phyloP scores from a whole-genome alignment of 2,888 invertebrate genomes.

The Amphiduros pacificus region DNA sequence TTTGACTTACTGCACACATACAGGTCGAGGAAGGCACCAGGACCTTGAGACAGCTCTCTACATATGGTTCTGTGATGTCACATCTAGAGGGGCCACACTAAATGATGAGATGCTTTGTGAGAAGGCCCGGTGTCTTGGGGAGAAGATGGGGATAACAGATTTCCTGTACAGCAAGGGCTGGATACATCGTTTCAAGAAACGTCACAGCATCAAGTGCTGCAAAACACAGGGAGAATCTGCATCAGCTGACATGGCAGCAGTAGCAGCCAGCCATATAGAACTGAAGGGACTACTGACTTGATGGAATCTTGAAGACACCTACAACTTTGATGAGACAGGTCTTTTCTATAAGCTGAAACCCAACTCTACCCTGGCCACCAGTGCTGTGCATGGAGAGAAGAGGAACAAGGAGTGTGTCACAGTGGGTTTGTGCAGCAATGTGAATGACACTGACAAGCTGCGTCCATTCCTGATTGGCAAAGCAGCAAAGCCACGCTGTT shows the following conservation, averaged over 20 bases:
- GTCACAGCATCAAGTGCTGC: background rate
- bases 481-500: background rate
- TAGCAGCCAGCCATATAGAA: background rate
- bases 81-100: background rate
- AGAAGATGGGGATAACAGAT: background rate
- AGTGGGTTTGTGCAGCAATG: slow-evolving; percentile 14
- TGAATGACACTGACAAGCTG: slow-evolving; percentile 22
- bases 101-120: slow-evolving; percentile 7
- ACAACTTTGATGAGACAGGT: slow-evolving; percentile 29
- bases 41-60: slow-evolving; percentile 5
- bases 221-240: background rate
- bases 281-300: slow-evolving; percentile 8
- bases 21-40: too few species aligned
- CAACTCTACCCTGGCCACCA: slow-evolving; percentile 20
- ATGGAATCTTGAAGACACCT: slow-evolving; percentile 26
- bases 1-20: too few species aligned
- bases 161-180: background rate
- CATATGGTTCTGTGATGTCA: background rate
- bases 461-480: slow-evolving; percentile 28
- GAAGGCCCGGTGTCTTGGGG: slow-evolving; percentile 1
- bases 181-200: background rate
- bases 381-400: slow-evolving; percentile 11
- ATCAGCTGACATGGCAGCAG: background rate
- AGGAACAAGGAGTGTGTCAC: slow-evolving; percentile 25
- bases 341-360: slow-evolving; percentile 26